Percentiles rank a stretch among this genome's conserved stretches.
Evolutionary conservation across 2,888 invertebrate genomes (phyloP).

Genomic region (Diogma glabrata): DNA sequence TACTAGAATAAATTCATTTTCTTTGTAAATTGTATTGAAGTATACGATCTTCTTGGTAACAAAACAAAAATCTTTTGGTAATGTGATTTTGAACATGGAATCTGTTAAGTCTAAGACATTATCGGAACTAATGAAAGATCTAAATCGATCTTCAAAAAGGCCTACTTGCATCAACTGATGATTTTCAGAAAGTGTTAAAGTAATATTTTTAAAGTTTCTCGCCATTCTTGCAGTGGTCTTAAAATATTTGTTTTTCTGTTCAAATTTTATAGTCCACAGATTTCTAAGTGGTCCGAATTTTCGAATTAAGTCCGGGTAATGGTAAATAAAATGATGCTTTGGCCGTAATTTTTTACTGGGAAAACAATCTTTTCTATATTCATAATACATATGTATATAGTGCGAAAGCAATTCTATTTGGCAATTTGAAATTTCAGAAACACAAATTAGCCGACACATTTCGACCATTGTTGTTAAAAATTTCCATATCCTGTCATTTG

Average conservation of each 20-base stretch:
- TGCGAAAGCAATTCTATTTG: background rate
- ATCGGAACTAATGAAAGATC: background rate
- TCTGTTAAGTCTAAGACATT: background rate
- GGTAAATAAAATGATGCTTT: background rate
- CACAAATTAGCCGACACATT: slow-evolving; percentile 8
- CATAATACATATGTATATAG: background rate
- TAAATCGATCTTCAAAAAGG: background rate
- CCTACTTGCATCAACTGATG: slow-evolving; percentile 1
- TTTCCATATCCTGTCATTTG: background rate
- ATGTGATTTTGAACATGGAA: background rate
- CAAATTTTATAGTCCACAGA: background rate
- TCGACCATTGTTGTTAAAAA: background rate
- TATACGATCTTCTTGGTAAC: background rate
- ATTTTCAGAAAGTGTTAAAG: background rate
- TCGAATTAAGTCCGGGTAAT: background rate
- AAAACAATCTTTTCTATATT: background rate
- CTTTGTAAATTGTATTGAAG: background rate
- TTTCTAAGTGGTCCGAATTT: background rate
- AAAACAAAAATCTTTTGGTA: background rate
- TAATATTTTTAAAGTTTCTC: background rate
- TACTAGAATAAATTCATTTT: no score
- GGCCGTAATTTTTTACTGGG: background rate
- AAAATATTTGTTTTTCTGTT: background rate
- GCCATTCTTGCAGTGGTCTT: background rate
- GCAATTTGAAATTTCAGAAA: background rate